Evolutionary conservation across 2,113 vertebrate species (phyloP).

Genomic region (Sapajus apella): DNA sequence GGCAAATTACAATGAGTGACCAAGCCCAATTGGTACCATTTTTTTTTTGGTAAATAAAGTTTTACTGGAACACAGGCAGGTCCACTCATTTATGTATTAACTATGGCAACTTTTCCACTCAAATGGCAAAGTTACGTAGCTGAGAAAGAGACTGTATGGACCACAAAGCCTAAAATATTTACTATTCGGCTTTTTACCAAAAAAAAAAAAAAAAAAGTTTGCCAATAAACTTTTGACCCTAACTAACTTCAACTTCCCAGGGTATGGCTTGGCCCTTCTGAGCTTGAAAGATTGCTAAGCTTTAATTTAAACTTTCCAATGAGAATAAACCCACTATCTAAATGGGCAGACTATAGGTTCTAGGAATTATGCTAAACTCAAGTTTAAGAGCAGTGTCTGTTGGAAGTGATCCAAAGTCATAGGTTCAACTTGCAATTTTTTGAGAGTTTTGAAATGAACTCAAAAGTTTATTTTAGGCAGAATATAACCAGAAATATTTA

Average conservation of each 20-base stretch:
- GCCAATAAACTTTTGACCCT: background rate
- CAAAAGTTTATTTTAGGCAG: background rate
- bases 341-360: background rate
- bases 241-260: background rate
- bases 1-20: background rate
- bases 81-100: background rate
- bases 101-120: background rate
- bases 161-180: background rate
- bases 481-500: constrained; percentile 6
- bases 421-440: background rate
- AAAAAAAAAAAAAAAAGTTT: background rate
- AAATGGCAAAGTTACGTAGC: background rate
- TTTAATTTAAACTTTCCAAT: background rate
- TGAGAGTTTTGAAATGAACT: constrained; percentile 24
- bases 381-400: background rate
- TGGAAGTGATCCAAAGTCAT: background rate
- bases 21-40: background rate
- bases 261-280: background rate
- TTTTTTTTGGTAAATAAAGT: background rate
- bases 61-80: background rate
- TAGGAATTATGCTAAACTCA: constrained; percentile 19
- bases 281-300: background rate
- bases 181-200: background rate
- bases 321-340: background rate
- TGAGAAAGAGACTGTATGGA: background rate